Conservation (phyloP, 2,888 invertebrate species). For the Physocephala rufipes region DNA sequence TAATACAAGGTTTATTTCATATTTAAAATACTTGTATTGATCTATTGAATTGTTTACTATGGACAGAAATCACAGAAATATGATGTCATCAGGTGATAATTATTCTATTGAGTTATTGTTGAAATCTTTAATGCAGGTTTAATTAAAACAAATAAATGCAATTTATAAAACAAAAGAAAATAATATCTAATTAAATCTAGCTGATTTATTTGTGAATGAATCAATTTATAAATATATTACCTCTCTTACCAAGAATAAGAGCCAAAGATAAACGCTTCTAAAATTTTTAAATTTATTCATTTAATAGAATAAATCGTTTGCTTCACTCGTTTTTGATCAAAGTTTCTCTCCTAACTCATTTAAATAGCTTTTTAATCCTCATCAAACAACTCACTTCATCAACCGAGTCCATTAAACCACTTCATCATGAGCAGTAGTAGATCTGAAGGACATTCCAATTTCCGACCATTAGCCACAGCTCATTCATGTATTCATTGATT, state of each 20-base stretch:
- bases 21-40: too few species aligned
- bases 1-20: too few species aligned
- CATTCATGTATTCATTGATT: not conserved
- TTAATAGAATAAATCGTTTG: too few species aligned
- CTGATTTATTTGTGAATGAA: too few species aligned
- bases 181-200: too few species aligned
- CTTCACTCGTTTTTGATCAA: not conserved
- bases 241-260: too few species aligned
- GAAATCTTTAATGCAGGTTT: not conserved
- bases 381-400: not conserved
- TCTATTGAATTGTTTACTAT: too few species aligned
- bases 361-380: not conserved
- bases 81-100: too few species aligned
- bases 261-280: too few species aligned
- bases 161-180: not conserved
- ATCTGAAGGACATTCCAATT: not conserved
- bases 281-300: too few species aligned
- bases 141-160: not conserved
- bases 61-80: too few species aligned
- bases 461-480: constrained; percentile 4
- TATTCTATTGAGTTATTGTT: not conserved
- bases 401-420: not conserved
- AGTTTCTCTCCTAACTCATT: not conserved
- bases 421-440: not conserved
- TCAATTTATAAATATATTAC: too few species aligned